Conservation (phyloP, 1,140 invertebrate species). For the Drosophila aff. region DNA sequence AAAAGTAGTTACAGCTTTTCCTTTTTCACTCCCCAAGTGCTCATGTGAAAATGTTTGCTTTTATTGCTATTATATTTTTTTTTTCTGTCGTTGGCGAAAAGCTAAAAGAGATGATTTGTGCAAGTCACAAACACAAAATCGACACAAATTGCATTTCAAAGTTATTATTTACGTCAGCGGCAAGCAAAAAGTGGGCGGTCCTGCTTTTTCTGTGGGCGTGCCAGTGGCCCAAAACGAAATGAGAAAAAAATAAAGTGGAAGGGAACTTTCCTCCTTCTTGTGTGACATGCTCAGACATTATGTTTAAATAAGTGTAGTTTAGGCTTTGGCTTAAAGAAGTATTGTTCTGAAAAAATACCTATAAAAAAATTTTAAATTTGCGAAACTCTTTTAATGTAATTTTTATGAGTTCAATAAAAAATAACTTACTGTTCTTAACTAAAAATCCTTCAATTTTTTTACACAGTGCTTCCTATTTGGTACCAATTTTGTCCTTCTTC, state of each 20-base stretch:
- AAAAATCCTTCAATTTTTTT: neutral
- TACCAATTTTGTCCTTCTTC: constrained; percentile 39
- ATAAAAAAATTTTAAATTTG: neutral
- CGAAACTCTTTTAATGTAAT: neutral
- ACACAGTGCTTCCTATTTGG: constrained; percentile 3
- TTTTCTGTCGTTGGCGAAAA: constrained; percentile 48
- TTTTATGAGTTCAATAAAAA: neutral
- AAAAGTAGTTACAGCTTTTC: constrained; percentile 37
- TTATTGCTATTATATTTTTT: constrained; percentile 11
- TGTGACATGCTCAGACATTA: neutral
- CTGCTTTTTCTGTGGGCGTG: constrained; percentile 6
- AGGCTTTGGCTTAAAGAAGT: neutral
- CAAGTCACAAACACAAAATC: constrained; percentile 63
- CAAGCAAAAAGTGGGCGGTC: constrained; percentile 32
- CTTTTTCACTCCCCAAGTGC: constrained; percentile 17
- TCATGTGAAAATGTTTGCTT: constrained; percentile 22
- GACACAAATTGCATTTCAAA: constrained; percentile 80
- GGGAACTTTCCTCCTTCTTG: constrained; percentile 10
- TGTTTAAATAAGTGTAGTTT: neutral
- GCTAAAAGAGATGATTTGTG: constrained; percentile 16
- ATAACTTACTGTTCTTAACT: neutral
- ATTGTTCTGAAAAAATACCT: neutral
- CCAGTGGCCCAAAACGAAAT: constrained; percentile 30
- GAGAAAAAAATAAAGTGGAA: constrained; percentile 12
- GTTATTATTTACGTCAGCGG: constrained; percentile 73